Base-by-base conservation (phyloP, 2,113 vertebrate species). In the Phalacrocorax pelagicus region DNA sequence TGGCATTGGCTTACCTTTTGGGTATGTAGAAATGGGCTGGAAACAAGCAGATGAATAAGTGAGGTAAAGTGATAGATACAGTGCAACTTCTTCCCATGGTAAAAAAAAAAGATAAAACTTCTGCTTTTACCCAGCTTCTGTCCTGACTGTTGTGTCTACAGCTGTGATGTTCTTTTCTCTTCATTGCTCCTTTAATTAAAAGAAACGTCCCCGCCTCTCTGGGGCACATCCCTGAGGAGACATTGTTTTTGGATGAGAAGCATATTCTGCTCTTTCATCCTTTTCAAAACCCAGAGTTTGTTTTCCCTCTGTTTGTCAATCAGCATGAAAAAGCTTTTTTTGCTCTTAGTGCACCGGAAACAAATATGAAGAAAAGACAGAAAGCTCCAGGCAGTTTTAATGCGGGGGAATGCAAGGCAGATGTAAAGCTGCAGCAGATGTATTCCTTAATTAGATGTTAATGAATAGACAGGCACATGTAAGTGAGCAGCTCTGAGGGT, bases 391-490 rank as follows among this genome's bases (percentile, higher is more conserved):
- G 73, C 86, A 71, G 14, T 92, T 92, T 61, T 69, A 90, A 16
- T 74, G 61, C 65, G 52, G 16, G 14, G 42, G 47, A 80, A 63
- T 54, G n/a, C 12, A 61, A 13, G 85, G 67, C 77, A 92, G 65
- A 67, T 91, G 73, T 84, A 92, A 92, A 94, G 24, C 57, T 91
- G 44, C 54, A 94, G 88, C 83, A 96, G 86, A 86, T 89, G 77
- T 85, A 72, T 12, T 42, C 34, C 90, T 88, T 90, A 90, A 93
- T 94, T 80, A 90, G 82, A 82, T 90, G 81, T 84, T 94, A 96
- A 96, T 95, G 82, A 93, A 90, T 44, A 93, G 71, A 80, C 42
- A 94, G 82, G 44, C 8, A 1, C 32, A 32, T 30, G 5, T 46
- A 70, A 94, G 51, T 55, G 55, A 93, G 63, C 62, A 86, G 38